Evolutionary conservation across 2,888 invertebrate species (phyloP).

Genomic region (Pyralis farinalis): DNA sequence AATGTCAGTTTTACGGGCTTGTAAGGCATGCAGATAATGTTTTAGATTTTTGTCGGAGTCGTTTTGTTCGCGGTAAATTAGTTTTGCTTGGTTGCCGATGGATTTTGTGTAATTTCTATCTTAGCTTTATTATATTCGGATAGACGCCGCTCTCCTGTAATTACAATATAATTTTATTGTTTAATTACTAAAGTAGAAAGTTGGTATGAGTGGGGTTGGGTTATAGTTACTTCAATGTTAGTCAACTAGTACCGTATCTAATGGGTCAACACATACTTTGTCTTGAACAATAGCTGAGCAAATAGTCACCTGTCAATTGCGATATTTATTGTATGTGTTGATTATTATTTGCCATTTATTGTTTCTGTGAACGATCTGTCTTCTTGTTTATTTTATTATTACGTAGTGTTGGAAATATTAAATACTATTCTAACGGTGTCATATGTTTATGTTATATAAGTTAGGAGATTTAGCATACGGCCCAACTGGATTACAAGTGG

Average conservation of each 20-base stretch:
- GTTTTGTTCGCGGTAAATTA: conserved; percentile 76
- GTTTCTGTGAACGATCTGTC: conserved; percentile 8
- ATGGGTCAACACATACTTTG: conserved; percentile 24
- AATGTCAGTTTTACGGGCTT: conserved; percentile 69
- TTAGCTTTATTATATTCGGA: conserved; percentile 30
- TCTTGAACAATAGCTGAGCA: conserved; percentile 34
- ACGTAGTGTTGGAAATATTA: neutral
- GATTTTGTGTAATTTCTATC: conserved; percentile 58
- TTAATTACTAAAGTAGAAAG: conserved; percentile 57
- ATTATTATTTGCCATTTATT: conserved; percentile 13
- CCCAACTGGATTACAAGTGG: no score
- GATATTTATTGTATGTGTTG: conserved; percentile 31
- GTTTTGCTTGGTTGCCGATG: conserved; percentile 65
- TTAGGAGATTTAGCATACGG: no score
- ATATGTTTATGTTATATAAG: no score
- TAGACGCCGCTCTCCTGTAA: conserved; percentile 22
- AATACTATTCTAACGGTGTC: no score
- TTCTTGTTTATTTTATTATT: conserved; percentile 14
- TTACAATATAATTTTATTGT: conserved; percentile 46
- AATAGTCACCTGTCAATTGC: conserved; percentile 44
- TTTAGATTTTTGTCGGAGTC: conserved; percentile 53
- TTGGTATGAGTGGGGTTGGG: conserved; percentile 23
- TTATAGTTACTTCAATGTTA: conserved; percentile 32
- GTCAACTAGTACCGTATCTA: conserved; percentile 27
- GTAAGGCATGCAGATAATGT: conserved; percentile 63